A percentile compares a stretch with the other conserved stretches of the same genome.
Evolutionary conservation across 2,888 invertebrate genomes (phyloP).

Genomic region (Macrosiphum euphorbiae): DNA sequence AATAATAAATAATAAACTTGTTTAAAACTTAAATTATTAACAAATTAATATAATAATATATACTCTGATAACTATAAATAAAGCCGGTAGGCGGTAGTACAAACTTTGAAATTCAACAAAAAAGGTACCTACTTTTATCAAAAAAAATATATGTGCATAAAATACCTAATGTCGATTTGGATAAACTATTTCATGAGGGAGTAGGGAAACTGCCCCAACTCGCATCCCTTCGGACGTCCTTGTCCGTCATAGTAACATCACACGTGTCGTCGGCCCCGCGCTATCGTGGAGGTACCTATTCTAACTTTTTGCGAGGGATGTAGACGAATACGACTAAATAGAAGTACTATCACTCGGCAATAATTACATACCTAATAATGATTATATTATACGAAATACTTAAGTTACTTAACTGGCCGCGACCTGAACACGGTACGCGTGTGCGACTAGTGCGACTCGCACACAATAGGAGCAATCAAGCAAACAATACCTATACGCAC

Average conservation of each 20-base stretch:
- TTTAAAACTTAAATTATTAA: not conserved
- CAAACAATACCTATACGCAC: constrained; percentile 12
- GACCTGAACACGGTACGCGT: not conserved
- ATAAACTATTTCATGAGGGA: not conserved
- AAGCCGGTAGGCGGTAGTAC: not conserved
- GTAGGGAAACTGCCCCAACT: not conserved
- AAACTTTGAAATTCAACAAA: not conserved
- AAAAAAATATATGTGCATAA: no score
- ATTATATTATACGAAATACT: not conserved
- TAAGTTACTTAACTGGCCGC: constrained; percentile 33
- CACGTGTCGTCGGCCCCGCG: not conserved
- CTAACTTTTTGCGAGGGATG: not conserved
- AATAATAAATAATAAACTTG: not conserved
- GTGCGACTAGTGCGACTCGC: not conserved
- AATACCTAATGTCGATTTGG: not conserved
- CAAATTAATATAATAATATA: not conserved
- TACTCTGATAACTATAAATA: not conserved
- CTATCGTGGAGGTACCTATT: not conserved
- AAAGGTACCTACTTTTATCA: no score
- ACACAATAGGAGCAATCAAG: constrained; percentile 43
- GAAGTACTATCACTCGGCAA: not conserved
- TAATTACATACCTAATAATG: not conserved
- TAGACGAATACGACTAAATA: not conserved
- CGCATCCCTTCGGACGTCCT: not conserved
- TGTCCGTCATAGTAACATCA: not conserved